Evolutionary conservation across 2,113 vertebrate genomes (phyloP).

Genomic region (Coracopsis vasa): DNA sequence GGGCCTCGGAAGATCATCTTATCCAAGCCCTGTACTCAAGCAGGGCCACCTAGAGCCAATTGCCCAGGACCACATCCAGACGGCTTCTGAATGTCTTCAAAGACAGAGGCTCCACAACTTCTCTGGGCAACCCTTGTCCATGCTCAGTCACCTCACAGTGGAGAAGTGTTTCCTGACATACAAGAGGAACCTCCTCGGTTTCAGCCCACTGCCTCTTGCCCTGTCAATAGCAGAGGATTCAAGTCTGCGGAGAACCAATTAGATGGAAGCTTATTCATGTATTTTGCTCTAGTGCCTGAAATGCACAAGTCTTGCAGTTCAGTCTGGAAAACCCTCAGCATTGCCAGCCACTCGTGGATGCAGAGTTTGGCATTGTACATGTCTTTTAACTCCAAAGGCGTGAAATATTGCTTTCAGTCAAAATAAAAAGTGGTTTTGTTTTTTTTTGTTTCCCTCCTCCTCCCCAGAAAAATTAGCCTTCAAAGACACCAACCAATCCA

Average conservation of each 20-base stretch:
- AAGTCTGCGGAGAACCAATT: neutral
- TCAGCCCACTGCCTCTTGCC: neutral
- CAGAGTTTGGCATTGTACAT: neutral
- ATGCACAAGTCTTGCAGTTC: neutral
- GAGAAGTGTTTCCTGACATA: neutral
- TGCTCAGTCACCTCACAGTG: neutral
- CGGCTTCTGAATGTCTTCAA: neutral
- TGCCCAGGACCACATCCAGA: neutral
- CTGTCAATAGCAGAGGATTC: neutral
- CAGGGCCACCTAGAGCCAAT: neutral
- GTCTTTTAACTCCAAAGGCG: neutral
- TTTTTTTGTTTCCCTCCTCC: no score
- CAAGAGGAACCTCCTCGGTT: neutral
- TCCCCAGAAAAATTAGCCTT: neutral
- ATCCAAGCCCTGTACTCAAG: neutral
- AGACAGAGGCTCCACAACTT: neutral
- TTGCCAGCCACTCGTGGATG: neutral
- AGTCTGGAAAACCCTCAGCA: neutral
- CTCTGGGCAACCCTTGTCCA: no score
- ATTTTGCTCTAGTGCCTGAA: neutral
- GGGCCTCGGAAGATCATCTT: neutral
- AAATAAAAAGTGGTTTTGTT: neutral
- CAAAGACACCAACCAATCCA: no score
- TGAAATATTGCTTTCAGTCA: neutral
- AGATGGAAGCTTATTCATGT: neutral